Evolutionary conservation across 2,113 vertebrate genomes (phyloP).

Genomic region (Menura novaehollandiae): DNA sequence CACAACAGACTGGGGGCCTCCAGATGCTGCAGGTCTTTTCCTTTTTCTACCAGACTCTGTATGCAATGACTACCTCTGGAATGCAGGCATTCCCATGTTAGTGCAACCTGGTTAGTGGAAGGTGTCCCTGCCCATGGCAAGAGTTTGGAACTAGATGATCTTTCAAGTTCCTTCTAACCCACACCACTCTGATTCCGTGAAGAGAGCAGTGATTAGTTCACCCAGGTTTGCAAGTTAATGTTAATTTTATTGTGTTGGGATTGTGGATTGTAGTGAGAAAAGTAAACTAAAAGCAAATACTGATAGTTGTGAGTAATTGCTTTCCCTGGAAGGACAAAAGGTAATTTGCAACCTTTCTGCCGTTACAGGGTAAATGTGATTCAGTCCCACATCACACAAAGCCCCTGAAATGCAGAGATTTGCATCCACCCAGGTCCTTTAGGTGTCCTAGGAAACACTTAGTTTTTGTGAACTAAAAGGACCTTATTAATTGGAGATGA

Average conservation of each 20-base stretch:
- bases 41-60: not conserved
- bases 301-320: not conserved
- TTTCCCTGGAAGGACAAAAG: not conserved
- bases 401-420: not conserved
- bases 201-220: not conserved
- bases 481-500: not conserved
- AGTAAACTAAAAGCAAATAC: not conserved
- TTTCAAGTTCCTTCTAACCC: not conserved
- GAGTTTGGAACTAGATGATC: not conserved
- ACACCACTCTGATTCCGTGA: not conserved
- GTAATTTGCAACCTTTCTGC: not conserved
- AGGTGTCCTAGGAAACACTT: not conserved
- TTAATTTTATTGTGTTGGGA: not conserved
- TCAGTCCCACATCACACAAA: fast-evolving
- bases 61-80: not conserved
- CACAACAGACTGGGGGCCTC: not conserved
- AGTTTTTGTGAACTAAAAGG: not conserved
- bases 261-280: not conserved
- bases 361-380: not conserved
- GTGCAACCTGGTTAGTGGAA: not conserved
- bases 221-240: not conserved
- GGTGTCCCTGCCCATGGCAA: not conserved
- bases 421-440: not conserved
- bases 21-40: not conserved
- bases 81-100: not conserved